Evolutionary conservation across 2,113 vertebrate genomes (phyloP).

Genomic region (Pseudopipra pipra): DNA sequence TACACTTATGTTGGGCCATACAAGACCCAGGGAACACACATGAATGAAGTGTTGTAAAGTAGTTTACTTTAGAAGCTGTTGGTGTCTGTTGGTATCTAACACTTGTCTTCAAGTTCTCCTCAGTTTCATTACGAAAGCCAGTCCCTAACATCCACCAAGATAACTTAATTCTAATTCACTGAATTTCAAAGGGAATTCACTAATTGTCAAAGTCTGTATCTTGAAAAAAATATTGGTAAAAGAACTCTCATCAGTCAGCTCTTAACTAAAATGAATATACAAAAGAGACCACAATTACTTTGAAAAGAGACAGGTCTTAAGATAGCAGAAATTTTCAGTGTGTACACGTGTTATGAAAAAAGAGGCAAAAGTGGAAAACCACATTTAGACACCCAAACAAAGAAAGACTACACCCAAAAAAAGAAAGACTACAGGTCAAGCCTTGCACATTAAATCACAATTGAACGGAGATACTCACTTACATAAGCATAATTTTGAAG

Average conservation of each 20-base stretch:
- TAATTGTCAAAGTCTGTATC: fast-evolving
- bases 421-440: neutral
- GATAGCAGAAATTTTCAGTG: neutral
- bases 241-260: neutral
- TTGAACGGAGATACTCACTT: neutral
- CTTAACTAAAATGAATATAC: neutral
- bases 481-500: neutral
- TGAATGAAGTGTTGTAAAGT: neutral
- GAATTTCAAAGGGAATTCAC: neutral
- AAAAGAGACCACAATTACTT: neutral
- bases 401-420: neutral
- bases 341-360: neutral
- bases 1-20: neutral
- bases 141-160: neutral
- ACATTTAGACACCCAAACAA: neutral
- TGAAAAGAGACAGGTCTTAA: neutral
- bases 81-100: neutral
- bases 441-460: neutral
- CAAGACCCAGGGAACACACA: neutral
- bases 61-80: neutral
- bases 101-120: neutral
- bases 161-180: neutral
- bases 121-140: neutral
- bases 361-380: neutral
- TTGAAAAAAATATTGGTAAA: neutral